Evolutionary conservation across 2,797 vertebrate species (phyloP), one percentile per base, ranked within the genome.

Genomic region (Mormyrus proboscirostris): DNA sequence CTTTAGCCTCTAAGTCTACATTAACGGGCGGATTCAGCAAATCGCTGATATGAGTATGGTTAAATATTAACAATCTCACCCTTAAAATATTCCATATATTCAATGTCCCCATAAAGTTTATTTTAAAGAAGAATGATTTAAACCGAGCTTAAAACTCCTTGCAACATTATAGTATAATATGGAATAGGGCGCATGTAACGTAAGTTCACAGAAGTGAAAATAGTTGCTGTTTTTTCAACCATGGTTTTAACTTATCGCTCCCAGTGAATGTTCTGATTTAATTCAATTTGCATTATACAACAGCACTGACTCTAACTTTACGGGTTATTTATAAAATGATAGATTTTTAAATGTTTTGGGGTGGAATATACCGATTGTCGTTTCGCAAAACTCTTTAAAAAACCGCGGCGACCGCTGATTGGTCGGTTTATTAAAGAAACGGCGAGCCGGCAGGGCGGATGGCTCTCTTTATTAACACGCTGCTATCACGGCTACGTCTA

Each of bases 31-130:
- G 90, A 92, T 51, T 89, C 86, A 85, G 90, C 90, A 92, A 87
- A 19, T 76, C 65, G 33, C 51, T 86, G 3, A 90, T 41, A 57
- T 4, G 65, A 33, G 83, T 88, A 29, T 14, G 62, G 93, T 95
- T 95, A 96, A 96, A 94, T 62, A 96, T 95, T 95, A 90, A 69
- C 62, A 44, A 69, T 22, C 62, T 19, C 55, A 69, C 53, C 2
- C 10, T 10, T 49, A 49, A 49, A 84, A 84, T 22, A 84, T 4
- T 51, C 29, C 29, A 16, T 14, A 51, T 29, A 84, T 51, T 83
- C 41, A 73, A 84, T 84, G 16, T 84, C 16, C 3, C 47, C n/a
- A 9, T 44, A 73, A 7, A n/a, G 47, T 6, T 51, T 84, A 29
- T 51, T 51, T 49, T 25, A 12, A 83, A 10, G 16, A 7, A 84